Percentiles rank a stretch among this genome's conserved stretches.
Evolutionary conservation across 1,140 invertebrate genomes (phyloP).

Genomic region (Caenorhabditis inopinata): DNA sequence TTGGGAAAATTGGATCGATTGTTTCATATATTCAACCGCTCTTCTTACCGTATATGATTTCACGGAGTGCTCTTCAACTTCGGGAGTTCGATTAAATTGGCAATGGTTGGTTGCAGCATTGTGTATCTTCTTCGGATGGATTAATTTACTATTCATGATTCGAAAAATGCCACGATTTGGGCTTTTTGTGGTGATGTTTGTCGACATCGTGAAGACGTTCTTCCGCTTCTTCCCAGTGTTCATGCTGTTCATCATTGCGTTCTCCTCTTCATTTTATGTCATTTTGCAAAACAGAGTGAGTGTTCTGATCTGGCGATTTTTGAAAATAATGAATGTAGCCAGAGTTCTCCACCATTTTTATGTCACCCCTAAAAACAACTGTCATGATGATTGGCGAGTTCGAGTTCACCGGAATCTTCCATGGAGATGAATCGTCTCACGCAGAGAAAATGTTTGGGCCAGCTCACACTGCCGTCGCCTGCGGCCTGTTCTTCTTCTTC

Average conservation of each 20-base stretch:
- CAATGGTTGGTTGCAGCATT: slow-evolving; percentile 70
- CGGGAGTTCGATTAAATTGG: slow-evolving; percentile 68
- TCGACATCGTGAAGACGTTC: slow-evolving; percentile 70
- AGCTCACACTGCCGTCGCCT: slow-evolving; percentile 52
- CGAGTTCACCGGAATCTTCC: slow-evolving; percentile 67
- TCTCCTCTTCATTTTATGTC: slow-evolving; percentile 69
- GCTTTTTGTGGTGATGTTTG: slow-evolving; percentile 72
- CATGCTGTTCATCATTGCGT: slow-evolving; percentile 70
- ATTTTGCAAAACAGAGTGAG: slow-evolving; percentile 68
- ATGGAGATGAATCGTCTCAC: slow-evolving; percentile 36
- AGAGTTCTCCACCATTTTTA: slow-evolving; percentile 44
- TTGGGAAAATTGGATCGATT: slow-evolving; percentile 69
- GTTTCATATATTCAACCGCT: slow-evolving; percentile 68
- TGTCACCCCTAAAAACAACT: slow-evolving; percentile 67
- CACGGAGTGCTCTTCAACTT: slow-evolving; percentile 65
- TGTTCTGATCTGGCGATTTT: background rate
- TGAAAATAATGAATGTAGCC: slow-evolving; percentile 55
- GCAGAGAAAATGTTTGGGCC: slow-evolving; percentile 33
- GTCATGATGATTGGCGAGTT: slow-evolving; percentile 70
- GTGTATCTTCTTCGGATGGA: slow-evolving; percentile 69
- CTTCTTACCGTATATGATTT: slow-evolving; percentile 69
- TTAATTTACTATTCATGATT: slow-evolving; percentile 69
- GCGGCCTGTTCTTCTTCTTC: slow-evolving; percentile 67
- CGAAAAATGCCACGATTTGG: slow-evolving; percentile 66
- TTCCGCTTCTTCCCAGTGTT: slow-evolving; percentile 70